Base-by-base conservation (phyloP, 2,888 invertebrate genomes). In the Linyphia triangularis region DNA sequence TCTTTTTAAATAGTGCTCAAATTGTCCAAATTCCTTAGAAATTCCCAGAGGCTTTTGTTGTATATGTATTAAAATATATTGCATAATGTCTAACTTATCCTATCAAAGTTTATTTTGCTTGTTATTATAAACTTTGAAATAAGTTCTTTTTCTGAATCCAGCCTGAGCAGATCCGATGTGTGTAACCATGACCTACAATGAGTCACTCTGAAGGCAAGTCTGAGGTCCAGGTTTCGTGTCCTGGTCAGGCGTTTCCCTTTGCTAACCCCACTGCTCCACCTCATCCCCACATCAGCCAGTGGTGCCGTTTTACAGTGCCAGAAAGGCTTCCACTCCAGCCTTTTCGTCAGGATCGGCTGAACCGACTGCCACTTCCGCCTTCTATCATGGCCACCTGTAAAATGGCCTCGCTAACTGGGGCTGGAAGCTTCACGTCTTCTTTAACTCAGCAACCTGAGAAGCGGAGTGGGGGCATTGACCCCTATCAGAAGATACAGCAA, bases 181-280 rank as follows among this genome's bases (percentile, higher is more conserved):
- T 19, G 28, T 77, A 59, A 77, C 24, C 84, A 84, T 89, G 84
- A 89, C 63, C 67, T 70, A 84, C 63, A 30, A 89, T 89, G 89
- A 89, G 85, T 85, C 81, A 65, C 69, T 69, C 88, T 88, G 89
- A 89, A 77, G 81, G 75, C 69, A 89, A 89, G 65, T 73, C 89
- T 69, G 89, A 89, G 79, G 77, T 89, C 70, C 89, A 89, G 78
- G 89, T 89, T 22, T 69, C 89, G 63, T 81, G 70, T 77, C 89
- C 89, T 89, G 85, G 89, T 89, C 69, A 72, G 67, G 84, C 85
- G 77, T 85, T 89, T 75, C 89, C 89, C 59, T 89, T 89, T 61
- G 69, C 73, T 19, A 75, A 81, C 19, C 61, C 75, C n/a, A 59
- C 81, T 16, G 69, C 69, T 37, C 81, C 85, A 7, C 85, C 89